phyloP scores from a whole-genome alignment of 1,140 invertebrate species.

The Lasaia peninsularis region DNA sequence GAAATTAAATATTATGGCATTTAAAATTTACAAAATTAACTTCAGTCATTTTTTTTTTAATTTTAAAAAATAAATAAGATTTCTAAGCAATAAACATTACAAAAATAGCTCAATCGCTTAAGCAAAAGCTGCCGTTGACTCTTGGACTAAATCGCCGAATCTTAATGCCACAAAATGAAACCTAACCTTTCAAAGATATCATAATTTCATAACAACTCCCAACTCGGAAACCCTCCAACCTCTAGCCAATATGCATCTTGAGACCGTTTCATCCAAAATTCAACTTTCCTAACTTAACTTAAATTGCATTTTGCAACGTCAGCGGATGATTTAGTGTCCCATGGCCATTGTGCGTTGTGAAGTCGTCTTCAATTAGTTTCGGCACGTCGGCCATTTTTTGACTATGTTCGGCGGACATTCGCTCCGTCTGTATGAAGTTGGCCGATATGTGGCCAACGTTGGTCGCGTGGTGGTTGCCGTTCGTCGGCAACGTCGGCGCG shows the following conservation, averaged over 20 bases:
- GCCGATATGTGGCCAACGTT: conserved; percentile 45
- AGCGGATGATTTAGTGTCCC: conserved; percentile 45
- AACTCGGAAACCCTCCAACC: conserved; percentile 3
- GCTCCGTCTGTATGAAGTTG: conserved; percentile 53
- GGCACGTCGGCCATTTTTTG: not conserved
- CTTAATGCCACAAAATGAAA: not conserved
- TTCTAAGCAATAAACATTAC: not conserved
- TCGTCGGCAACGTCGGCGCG: conserved; percentile 24
- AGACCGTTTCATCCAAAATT: conserved; percentile 27
- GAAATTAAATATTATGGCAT: conserved; percentile 11
- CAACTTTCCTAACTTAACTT: conserved; percentile 24
- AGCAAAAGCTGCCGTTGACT: not conserved
- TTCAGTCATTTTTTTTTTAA: not conserved
- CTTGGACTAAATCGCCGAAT: conserved; percentile 4
- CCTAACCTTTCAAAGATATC: not conserved
- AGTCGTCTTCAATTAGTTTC: conserved; percentile 46
- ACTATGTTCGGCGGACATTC: conserved; percentile 23
- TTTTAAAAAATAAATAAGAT: conserved; percentile 1
- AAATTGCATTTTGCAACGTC: conserved; percentile 64
- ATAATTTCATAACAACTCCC: conserved; percentile 10
- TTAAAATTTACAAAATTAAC: not conserved
- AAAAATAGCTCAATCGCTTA: not conserved
- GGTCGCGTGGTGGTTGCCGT: too few species aligned
- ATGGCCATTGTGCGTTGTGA: conserved; percentile 63
- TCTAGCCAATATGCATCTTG: conserved; percentile 60